phyloP scores from a whole-genome alignment of 2,888 invertebrate genomes.

The Nesidiocoris tenuis region DNA sequence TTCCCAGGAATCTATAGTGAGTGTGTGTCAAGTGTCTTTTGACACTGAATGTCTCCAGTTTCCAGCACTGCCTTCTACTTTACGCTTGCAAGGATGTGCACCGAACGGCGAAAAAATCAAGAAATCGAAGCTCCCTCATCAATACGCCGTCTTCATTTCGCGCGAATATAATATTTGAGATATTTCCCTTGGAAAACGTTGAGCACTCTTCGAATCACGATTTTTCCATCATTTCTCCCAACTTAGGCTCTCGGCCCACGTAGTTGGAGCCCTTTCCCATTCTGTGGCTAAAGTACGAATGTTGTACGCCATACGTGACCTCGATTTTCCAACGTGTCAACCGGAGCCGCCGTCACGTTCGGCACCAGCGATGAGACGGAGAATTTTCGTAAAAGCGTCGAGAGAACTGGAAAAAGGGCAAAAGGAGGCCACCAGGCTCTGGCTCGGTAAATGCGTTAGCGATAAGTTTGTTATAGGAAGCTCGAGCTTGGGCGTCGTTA shows the following conservation, averaged over 20 bases:
- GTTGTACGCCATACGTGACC: background rate
- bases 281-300: background rate
- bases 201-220: background rate
- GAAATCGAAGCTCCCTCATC: no score
- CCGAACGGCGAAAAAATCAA: no score
- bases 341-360: background rate
- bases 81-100: no score
- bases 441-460: conserved; percentile 30
- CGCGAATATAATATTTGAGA: no score
- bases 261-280: background rate
- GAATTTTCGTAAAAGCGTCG: background rate
- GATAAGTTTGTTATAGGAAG: conserved; percentile 38
- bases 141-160: no score
- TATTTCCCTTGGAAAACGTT: no score
- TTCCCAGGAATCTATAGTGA: no score
- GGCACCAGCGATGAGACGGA: background rate
- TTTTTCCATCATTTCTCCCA: background rate
- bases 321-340: background rate
- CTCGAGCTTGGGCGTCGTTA: conserved; percentile 21
- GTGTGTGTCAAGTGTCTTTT: no score
- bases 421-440: background rate
- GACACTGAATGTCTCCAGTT: no score
- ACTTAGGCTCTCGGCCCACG: background rate
- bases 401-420: background rate
- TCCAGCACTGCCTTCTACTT: no score